Evolutionary conservation across 2,113 vertebrate genomes (phyloP).

Genomic region (Labeo catla): DNA sequence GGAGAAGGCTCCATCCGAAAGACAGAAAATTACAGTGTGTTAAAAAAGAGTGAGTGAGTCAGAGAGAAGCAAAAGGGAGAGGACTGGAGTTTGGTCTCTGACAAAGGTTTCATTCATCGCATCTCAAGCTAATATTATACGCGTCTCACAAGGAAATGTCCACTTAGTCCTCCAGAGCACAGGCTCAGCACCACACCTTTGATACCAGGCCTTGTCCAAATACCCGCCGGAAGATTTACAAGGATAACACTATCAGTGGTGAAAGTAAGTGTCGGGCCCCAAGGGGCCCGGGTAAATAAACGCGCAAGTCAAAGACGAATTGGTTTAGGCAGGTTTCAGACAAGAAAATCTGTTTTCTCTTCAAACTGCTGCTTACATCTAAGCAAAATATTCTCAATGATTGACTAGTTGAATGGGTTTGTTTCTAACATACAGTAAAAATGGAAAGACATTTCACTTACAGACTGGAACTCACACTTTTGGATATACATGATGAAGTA

Average conservation of each 20-base stretch:
- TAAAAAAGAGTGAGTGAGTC: background rate
- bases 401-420: background rate
- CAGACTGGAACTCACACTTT: background rate
- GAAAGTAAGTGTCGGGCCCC: constrained; percentile 1
- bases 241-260: constrained; percentile 14
- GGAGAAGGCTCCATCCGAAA: background rate
- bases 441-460: background rate
- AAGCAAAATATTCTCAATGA: background rate
- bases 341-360: constrained; percentile 32
- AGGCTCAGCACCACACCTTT: constrained; percentile 50
- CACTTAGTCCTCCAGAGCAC: constrained; percentile 46
- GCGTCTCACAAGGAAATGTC: constrained; percentile 51
- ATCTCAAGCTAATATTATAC: constrained; percentile 40
- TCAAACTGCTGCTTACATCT: background rate
- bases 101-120: constrained; percentile 52
- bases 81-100: background rate
- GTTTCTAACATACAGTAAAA: background rate
- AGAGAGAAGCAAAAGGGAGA: constrained; percentile 17
- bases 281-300: constrained; percentile 51
- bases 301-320: constrained; percentile 28
- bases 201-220: constrained; percentile 55
- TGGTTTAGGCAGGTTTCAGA: background rate
- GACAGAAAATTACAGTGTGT: background rate
- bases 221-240: constrained; percentile 30
- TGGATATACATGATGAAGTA: background rate